Percentiles rank a stretch among this genome's conserved stretches.
phyloP scores from a whole-genome alignment of 2,888 invertebrate species.

The Dryobotodes eremita region DNA sequence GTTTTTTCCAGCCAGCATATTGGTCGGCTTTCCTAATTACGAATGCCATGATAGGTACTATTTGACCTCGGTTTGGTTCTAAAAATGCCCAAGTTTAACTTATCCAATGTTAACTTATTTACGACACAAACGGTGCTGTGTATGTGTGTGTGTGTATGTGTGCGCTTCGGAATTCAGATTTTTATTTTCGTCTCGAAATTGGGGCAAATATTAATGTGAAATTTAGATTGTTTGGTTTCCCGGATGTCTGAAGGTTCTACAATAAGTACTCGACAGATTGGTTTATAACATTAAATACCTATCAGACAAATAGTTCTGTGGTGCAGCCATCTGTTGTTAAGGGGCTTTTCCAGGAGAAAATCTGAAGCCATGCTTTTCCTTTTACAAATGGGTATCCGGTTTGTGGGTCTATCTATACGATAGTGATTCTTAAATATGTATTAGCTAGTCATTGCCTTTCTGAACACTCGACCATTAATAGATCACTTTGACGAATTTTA shows the following conservation, averaged over 20 bases:
- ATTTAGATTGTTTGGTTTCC: not conserved
- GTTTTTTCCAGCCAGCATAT: not conserved
- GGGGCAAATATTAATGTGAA: not conserved
- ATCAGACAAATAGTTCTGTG: not conserved
- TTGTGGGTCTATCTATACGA: too few relatives aligned
- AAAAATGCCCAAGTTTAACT: not conserved
- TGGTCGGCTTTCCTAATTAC: not conserved
- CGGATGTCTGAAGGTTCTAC: not conserved
- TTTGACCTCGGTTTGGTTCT: constrained; percentile 7
- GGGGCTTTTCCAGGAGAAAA: not conserved
- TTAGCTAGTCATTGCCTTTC: too few relatives aligned
- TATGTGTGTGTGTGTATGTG: too few relatives aligned
- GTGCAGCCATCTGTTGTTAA: not conserved
- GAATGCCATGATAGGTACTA: not conserved
- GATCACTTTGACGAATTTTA: not conserved
- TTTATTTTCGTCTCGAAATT: constrained; percentile 29
- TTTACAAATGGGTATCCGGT: not conserved
- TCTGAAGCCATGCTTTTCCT: not conserved
- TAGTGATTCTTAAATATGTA: not conserved
- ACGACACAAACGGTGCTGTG: not conserved
- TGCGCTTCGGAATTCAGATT: not conserved
- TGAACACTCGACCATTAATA: not conserved
- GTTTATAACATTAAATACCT: not conserved
- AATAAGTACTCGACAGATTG: not conserved
- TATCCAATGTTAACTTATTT: constrained; percentile 18